phyloP scores from a whole-genome alignment of 2,888 invertebrate species.

The Balanococcus diminutus region DNA sequence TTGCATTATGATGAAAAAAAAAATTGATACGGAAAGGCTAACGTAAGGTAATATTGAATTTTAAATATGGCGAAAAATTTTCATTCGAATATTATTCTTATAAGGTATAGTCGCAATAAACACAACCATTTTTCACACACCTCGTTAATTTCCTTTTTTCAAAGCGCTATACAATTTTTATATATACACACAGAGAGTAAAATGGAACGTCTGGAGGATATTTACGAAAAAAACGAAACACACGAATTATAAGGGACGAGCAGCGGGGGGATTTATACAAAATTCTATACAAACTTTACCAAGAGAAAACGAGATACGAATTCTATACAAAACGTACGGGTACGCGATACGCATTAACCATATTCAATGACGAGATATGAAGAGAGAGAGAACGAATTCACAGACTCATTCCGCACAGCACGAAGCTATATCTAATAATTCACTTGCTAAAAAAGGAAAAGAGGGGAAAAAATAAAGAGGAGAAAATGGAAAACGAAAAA shows the following conservation, averaged over 20 bases:
- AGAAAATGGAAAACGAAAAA: not conserved
- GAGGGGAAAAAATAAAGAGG: not conserved
- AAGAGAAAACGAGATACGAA: not conserved
- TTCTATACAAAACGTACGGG: constrained; percentile 1
- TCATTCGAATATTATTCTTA: not conserved
- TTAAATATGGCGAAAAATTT: not conserved
- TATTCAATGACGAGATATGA: constrained; percentile 1
- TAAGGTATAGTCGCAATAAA: not conserved
- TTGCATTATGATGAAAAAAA: not conserved
- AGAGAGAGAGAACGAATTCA: not conserved
- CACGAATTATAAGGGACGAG: not conserved
- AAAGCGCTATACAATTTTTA: not conserved
- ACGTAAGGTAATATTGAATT: not conserved
- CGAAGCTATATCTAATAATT: not conserved
- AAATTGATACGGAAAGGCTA: not conserved
- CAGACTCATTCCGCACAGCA: not conserved
- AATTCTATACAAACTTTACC: constrained; percentile 3
- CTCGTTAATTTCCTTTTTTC: not conserved
- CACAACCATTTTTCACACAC: not conserved
- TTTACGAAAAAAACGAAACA: not conserved
- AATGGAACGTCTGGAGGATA: not conserved
- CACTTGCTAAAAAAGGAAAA: not conserved
- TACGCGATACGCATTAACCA: not conserved
- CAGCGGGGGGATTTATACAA: not conserved
- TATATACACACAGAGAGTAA: not conserved